These are phyloP conservation scores for Phortica okadai DNA, from an alignment of 2,888 invertebrate species.

Conservation along the genomic window DNA sequence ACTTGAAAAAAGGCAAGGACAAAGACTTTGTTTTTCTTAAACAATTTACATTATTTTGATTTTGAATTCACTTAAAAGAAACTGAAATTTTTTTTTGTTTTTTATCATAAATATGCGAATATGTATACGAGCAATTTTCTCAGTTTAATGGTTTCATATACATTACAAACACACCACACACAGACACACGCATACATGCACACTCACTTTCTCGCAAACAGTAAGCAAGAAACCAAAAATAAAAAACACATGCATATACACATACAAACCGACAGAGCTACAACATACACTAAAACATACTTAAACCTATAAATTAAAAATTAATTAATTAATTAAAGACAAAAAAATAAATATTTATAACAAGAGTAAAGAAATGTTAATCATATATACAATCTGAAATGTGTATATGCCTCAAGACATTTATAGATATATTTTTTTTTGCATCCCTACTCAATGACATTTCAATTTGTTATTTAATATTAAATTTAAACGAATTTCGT, in stretches of 20 bases:
- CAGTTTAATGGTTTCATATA: conserved; percentile 73
- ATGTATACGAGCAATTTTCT: conserved; percentile 62
- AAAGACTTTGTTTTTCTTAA: not conserved
- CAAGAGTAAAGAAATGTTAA: not conserved
- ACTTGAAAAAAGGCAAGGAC: too few relatives aligned
- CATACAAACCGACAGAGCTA: conserved; percentile 25
- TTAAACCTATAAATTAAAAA: conserved; percentile 23
- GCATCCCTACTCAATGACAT: not conserved
- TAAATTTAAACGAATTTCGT: too few relatives aligned
- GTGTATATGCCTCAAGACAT: not conserved
- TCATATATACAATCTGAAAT: not conserved
- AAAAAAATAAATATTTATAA: conserved; percentile 44
- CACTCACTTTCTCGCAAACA: conserved; percentile 36
- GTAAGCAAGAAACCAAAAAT: conserved; percentile 29
- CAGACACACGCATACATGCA: conserved; percentile 37
- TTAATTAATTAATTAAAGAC: conserved; percentile 23
- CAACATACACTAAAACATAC: conserved; percentile 28
- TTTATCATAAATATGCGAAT: conserved; percentile 46
- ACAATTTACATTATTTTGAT: not conserved
- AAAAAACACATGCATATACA: conserved; percentile 32
- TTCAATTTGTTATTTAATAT: not conserved
- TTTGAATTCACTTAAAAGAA: not conserved
- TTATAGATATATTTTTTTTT: not conserved
- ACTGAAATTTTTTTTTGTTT: conserved; percentile 53
- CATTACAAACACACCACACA: conserved; percentile 51